These are phyloP conservation scores for Rhaphigaster nebulosa DNA, from an alignment of 2,888 invertebrate genomes.

Conservation along the genomic window DNA sequence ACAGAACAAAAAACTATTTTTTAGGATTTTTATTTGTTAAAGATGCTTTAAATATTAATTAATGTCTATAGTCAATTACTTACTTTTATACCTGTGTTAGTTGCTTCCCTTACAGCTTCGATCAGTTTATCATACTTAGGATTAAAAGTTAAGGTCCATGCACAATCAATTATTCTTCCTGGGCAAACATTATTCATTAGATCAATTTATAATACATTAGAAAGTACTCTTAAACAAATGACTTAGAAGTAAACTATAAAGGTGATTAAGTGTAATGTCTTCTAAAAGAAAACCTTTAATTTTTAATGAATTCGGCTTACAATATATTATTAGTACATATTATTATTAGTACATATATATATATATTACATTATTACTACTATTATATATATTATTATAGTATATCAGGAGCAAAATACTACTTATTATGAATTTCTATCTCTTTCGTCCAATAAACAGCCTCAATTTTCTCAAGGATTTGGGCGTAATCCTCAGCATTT, in stretches of 20 bases:
- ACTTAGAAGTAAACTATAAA: background rate
- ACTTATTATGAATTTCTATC: too few relatives aligned
- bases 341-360: too few relatives aligned
- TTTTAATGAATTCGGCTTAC: background rate
- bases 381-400: too few relatives aligned
- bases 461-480: background rate
- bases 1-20: too few relatives aligned
- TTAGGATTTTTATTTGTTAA: too few relatives aligned
- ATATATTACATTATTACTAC: too few relatives aligned
- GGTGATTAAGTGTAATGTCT: background rate
- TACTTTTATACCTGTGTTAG: slow-evolving; percentile 94
- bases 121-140: slow-evolving; percentile 94
- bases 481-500: background rate
- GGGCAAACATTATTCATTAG: slow-evolving; percentile 62
- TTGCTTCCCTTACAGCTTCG: slow-evolving; percentile 97
- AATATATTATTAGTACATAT: too few relatives aligned
- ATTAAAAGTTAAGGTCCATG: slow-evolving; percentile 97
- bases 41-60: too few relatives aligned
- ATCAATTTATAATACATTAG: background rate
- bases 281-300: background rate
- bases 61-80: background rate
- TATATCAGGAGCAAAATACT: too few relatives aligned
- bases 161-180: slow-evolving; percentile 96
- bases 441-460: too few relatives aligned
- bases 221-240: background rate